Percentiles rank a stretch among this genome's conserved stretches.
Conservation (phyloP, 2,797 vertebrate genomes). For the Anguilla anguilla region DNA sequence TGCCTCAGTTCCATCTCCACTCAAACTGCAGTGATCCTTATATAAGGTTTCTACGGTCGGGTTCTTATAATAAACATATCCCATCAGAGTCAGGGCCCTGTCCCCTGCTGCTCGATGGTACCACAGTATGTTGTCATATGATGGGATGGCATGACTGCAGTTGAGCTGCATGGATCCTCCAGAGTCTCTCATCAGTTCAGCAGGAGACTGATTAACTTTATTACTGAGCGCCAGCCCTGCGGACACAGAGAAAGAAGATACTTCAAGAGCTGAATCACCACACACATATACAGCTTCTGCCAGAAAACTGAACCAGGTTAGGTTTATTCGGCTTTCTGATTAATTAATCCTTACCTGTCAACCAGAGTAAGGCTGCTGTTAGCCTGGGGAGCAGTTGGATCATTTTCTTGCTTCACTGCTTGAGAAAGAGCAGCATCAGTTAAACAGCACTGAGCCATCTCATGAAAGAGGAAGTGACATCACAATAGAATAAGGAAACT, state of each 20-base stretch:
- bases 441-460: background rate
- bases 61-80: conserved; percentile 30
- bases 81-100: conserved; percentile 32
- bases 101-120: conserved; percentile 28
- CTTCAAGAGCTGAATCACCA: background rate
- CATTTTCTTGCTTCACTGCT: background rate
- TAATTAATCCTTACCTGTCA: conserved; percentile 4
- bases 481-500: background rate
- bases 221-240: background rate
- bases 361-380: conserved; percentile 4
- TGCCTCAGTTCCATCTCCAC: conserved; percentile 20
- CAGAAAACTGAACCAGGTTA: background rate
- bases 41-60: background rate
- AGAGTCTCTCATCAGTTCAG: background rate
- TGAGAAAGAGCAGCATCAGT: background rate
- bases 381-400: background rate
- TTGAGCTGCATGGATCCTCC: conserved; percentile 14
- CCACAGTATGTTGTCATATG: conserved; percentile 24
- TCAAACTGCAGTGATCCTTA: conserved; percentile 7
- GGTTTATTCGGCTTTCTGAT: background rate
- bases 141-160: background rate
- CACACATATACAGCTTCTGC: background rate
- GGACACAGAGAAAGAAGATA: background rate
- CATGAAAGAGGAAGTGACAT: conserved; percentile 15
- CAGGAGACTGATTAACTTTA: conserved; percentile 20